phyloP scores from a whole-genome alignment of 2,888 invertebrate genomes.

The Crioceris asparagi region DNA sequence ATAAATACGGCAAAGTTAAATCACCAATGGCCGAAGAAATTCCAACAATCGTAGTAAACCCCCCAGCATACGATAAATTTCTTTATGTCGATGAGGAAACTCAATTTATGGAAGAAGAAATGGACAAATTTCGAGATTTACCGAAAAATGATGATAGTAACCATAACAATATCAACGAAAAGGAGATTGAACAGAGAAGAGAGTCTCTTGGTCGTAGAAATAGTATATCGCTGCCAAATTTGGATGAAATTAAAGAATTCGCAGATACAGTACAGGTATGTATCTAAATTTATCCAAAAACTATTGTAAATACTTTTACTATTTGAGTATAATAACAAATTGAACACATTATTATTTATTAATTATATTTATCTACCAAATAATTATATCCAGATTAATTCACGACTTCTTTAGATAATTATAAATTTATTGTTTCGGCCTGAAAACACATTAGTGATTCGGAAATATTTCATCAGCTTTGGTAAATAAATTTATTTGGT shows the following conservation, averaged over 20 bases:
- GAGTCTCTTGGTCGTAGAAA: conserved; percentile 45
- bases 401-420: no score
- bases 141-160: neutral
- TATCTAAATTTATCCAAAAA: no score
- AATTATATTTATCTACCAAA: no score
- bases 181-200: conserved; percentile 8
- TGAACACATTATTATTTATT: no score
- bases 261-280: conserved; percentile 14
- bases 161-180: conserved; percentile 4
- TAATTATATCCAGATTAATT: no score
- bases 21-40: conserved; percentile 15
- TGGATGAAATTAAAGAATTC: conserved; percentile 53
- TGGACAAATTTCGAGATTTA: neutral
- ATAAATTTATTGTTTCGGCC: no score
- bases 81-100: conserved; percentile 11
- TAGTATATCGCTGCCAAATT: conserved; percentile 63
- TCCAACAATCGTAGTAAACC: conserved; percentile 24
- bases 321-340: no score
- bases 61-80: conserved; percentile 19
- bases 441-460: no score
- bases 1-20: conserved; percentile 13
- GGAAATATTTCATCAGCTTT: no score
- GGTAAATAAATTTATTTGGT: no score
- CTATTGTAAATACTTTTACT: no score
- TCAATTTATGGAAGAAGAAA: conserved; percentile 7